Base-by-base conservation (phyloP, 2,797 vertebrate species). In the Astyanax mexicanus region DNA sequence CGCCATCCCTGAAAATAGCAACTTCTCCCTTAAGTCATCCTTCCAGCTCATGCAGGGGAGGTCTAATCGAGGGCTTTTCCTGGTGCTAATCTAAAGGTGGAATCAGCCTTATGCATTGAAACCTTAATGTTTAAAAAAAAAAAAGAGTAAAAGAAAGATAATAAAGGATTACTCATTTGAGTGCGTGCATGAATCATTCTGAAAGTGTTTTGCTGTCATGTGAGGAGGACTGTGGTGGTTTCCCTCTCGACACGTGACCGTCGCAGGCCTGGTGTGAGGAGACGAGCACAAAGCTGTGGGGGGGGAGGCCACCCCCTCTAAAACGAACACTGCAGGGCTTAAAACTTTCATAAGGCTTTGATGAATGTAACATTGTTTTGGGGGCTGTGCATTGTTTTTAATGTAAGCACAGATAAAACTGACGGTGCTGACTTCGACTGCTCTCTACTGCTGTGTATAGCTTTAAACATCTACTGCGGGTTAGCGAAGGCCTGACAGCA, bases 131-230 rank as follows among this genome's bases (percentile, higher is more conserved):
- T 54, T 71, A 64, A 64, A 15, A 52, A 71, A 62, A 64, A 17
- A 44, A 21, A 77, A 55, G 77, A n/a, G n/a, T n/a, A n/a, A n/a
- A n/a, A n/a, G n/a, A n/a, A n/a, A n/a, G n/a, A n/a, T n/a, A n/a
- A n/a, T n/a, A 27, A 42, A n/a, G 13, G 69, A 66, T 72, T 72
- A 78, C 60, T 75, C 72, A 74, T 75, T 70, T 70, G 38, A 51
- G 54, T 49, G 40, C 38, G 13, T 32, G 13, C 29, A 19, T 75
- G 70, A 77, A 52, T 79, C 73, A 82, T 23, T 47, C 40, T 29
- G 47, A 74, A 74, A 77, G 57, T 51, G 52, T 75, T 69, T 62
- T 71, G 19, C 19, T 29, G 47, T 49, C 70, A 69, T 81, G 57
- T 77, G 57, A 77, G 19, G 52, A 40, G 69, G 64, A 35, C 44